Conservation (phyloP, 2,888 invertebrate species). For the Clitarchus hookeri region DNA sequence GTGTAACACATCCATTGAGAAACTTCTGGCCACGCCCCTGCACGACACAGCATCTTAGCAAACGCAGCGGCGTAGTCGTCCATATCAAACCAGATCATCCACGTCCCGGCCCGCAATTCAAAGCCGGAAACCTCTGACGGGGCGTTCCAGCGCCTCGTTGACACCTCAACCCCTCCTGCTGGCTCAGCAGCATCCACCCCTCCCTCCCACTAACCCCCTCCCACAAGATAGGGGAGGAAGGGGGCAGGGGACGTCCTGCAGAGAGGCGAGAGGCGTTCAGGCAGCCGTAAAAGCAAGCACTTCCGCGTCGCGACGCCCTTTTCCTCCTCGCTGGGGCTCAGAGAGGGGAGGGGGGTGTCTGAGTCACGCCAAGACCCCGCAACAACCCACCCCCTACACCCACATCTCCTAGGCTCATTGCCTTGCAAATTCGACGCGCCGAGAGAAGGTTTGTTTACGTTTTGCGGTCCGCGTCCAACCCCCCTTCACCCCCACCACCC, state of each 20-base stretch:
- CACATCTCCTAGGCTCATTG: background rate
- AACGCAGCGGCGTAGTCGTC: no score
- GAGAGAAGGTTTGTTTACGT: slow-evolving; percentile 21
- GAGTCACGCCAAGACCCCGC: background rate
- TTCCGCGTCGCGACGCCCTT: slow-evolving; percentile 20
- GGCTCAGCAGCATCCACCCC: background rate
- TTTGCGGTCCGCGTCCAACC: background rate
- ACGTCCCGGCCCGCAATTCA: no score
- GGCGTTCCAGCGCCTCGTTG: background rate
- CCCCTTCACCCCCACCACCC: no score
- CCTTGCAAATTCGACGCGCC: slow-evolving; percentile 12
- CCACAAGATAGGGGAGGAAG: background rate
- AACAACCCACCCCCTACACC: background rate
- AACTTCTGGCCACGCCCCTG: no score
- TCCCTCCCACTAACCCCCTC: no score
- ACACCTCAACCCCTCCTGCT: background rate
- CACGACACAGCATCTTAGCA: no score
- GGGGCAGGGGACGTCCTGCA: background rate
- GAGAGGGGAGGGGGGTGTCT: background rate
- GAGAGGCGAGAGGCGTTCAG: background rate
- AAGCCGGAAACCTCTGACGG: no score
- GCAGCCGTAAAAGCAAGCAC: slow-evolving; percentile 26
- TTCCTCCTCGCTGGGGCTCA: background rate
- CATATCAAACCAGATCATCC: no score
- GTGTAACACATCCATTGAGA: no score